Conservation (phyloP, 2,888 invertebrate species). For the Cistogaster globosa region DNA sequence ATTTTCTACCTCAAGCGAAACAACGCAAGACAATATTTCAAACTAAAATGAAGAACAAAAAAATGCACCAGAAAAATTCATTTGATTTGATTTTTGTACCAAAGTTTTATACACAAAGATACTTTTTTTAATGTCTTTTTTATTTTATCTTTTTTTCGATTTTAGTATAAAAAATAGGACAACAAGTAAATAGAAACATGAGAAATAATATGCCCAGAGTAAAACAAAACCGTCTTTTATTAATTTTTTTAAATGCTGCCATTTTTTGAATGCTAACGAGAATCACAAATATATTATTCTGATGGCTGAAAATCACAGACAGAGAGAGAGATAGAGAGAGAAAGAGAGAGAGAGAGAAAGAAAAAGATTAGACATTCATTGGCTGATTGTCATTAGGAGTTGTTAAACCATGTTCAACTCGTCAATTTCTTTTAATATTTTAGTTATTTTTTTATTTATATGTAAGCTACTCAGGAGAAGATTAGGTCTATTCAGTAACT, state of each 20-base stretch:
- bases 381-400: too few relatives aligned
- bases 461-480: too few relatives aligned
- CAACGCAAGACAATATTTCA: slow-evolving; percentile 17
- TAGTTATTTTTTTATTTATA: too few relatives aligned
- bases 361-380: too few relatives aligned
- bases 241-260: slow-evolving; percentile 44
- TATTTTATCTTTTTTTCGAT: background rate
- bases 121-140: slow-evolving; percentile 2
- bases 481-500: too few relatives aligned
- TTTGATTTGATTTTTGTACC: slow-evolving; percentile 47
- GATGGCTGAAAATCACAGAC: too few relatives aligned
- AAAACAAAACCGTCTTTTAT: slow-evolving; percentile 20
- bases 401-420: too few relatives aligned
- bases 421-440: too few relatives aligned
- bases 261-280: too few relatives aligned
- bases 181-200: slow-evolving; percentile 53
- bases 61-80: slow-evolving; percentile 35
- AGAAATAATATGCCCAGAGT: slow-evolving; percentile 50
- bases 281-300: too few relatives aligned
- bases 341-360: too few relatives aligned
- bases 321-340: background rate
- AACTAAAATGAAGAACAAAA: background rate
- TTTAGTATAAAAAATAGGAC: slow-evolving; percentile 56
- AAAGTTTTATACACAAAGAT: slow-evolving; percentile 15
- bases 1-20: slow-evolving; percentile 5